A percentile compares a stretch with the other conserved stretches of the same genome.
Evolutionary conservation across 2,113 vertebrate genomes (phyloP).

Genomic region (Sterrhoptilus dennistouni): DNA sequence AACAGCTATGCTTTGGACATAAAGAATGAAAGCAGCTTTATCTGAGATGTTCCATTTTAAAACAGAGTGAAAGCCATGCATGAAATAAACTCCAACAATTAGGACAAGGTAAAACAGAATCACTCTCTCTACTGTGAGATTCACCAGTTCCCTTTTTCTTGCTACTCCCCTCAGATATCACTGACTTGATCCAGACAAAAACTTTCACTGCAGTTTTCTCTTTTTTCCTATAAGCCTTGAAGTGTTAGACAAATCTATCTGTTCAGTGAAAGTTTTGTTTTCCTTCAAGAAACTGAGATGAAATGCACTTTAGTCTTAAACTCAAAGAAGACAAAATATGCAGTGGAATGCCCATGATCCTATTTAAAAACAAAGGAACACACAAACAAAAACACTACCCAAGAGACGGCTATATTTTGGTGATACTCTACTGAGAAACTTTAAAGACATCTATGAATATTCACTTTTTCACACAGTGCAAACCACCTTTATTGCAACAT

Average conservation of each 20-base stretch:
- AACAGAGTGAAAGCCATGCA: neutral
- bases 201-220: neutral
- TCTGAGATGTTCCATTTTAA: neutral
- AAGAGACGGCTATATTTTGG: neutral
- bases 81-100: neutral
- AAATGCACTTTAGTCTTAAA: neutral
- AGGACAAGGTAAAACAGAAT: neutral
- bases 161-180: neutral
- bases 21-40: neutral
- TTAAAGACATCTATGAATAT: neutral
- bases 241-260: neutral
- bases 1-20: neutral
- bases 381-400: neutral
- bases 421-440: neutral
- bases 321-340: neutral
- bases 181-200: neutral
- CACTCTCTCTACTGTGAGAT: neutral
- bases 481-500: neutral
- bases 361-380: neutral
- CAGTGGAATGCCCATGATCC: neutral
- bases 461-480: neutral
- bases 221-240: neutral
- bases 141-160: neutral
- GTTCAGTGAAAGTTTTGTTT: neutral
- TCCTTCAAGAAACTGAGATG: neutral